Evolutionary conservation across 2,888 invertebrate species (phyloP).

Genomic region (Netelia inedita): DNA sequence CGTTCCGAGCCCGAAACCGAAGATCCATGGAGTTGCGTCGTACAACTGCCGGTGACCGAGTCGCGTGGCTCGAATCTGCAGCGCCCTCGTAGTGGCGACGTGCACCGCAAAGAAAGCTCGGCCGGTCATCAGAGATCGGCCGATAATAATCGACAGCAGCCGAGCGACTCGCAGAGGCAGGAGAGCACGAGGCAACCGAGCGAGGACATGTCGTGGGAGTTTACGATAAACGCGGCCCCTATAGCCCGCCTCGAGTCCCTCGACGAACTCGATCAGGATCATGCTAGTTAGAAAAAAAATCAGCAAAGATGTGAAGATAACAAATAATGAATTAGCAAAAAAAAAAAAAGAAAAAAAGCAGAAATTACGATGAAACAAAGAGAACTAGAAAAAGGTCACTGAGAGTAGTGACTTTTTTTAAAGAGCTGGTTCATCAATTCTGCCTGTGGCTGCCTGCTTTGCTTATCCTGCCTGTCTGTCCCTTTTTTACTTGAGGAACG

Average conservation of each 20-base stretch:
- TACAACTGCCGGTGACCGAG: constrained; percentile 72
- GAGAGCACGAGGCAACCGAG: constrained; percentile 81
- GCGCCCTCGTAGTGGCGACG: constrained; percentile 80
- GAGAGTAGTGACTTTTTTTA: constrained; percentile 33
- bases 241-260: constrained; percentile 89
- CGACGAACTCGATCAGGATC: constrained; percentile 88
- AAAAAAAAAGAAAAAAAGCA: constrained; percentile 1
- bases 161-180: constrained; percentile 71
- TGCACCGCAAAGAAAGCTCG: constrained; percentile 76
- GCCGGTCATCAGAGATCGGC: constrained; percentile 61
- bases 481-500: constrained; percentile 50
- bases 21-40: constrained; percentile 82
- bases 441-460: constrained; percentile 57
- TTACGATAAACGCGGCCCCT: constrained; percentile 86
- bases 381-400: constrained; percentile 63
- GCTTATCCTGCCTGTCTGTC: constrained; percentile 69
- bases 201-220: constrained; percentile 83
- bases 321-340: neutral
- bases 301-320: neutral
- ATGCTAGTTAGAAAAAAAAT: constrained; percentile 78
- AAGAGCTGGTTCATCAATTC: constrained; percentile 44
- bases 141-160: constrained; percentile 60
- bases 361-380: constrained; percentile 14
- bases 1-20: constrained; percentile 82
- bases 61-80: constrained; percentile 65